A percentile compares a stretch with the other conserved stretches of the same genome.
These are phyloP conservation scores for Leptoteleia sp. DNA, from an alignment of 1,140 invertebrate species.

Conservation along the genomic window DNA sequence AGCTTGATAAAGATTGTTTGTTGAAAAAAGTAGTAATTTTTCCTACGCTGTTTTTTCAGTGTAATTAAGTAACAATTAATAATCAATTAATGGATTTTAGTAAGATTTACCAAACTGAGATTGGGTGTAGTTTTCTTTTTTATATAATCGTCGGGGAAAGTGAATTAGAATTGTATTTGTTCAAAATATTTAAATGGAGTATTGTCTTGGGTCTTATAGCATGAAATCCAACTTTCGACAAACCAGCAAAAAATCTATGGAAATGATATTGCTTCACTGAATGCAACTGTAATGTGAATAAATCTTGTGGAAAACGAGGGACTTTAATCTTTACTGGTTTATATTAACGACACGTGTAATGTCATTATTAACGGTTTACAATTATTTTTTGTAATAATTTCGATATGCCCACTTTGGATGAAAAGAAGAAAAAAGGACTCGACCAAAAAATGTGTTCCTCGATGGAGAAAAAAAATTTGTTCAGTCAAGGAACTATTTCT, in stretches of 20 bases:
- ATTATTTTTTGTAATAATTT: too few relatives aligned
- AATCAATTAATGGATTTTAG: not conserved
- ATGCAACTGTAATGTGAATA: constrained; percentile 31
- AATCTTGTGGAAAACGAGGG: constrained; percentile 11
- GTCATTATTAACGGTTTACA: not conserved
- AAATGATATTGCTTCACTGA: constrained; percentile 45
- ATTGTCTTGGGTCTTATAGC: constrained; percentile 29
- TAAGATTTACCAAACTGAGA: not conserved
- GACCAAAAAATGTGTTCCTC: too few relatives aligned
- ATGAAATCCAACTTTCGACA: constrained; percentile 48
- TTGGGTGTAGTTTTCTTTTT: constrained; percentile 11
- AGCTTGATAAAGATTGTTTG: too few relatives aligned
- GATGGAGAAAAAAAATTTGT: too few relatives aligned
- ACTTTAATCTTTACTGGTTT: constrained; percentile 13
- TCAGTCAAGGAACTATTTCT: too few relatives aligned
- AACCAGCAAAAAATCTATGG: constrained; percentile 47
- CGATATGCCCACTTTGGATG: too few relatives aligned
- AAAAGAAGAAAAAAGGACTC: too few relatives aligned
- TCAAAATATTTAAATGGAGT: constrained; percentile 48
- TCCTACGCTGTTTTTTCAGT: too few relatives aligned
- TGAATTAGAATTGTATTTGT: constrained; percentile 44
- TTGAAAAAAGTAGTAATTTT: too few relatives aligned
- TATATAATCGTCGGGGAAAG: constrained; percentile 35
- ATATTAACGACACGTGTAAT: not conserved
- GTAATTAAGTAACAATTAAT: too few relatives aligned